A percentile compares a stretch with the other conserved stretches of the same genome.
These are phyloP conservation scores for Chrysolina americana DNA, from an alignment of 2,888 invertebrate genomes.

Conservation along the genomic window DNA sequence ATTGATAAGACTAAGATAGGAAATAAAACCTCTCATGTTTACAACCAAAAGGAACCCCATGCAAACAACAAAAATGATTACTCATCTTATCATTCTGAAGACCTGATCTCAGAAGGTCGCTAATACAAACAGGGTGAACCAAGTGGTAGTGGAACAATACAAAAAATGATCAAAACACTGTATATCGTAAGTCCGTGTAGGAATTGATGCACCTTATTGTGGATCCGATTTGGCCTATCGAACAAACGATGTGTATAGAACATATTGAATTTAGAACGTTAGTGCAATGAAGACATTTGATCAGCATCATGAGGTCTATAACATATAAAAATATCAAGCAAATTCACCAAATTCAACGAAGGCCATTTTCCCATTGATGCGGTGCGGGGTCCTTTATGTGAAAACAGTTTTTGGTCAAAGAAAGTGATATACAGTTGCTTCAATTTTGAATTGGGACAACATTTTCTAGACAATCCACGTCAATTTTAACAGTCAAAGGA, in stretches of 20 bases:
- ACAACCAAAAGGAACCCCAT: too few species aligned
- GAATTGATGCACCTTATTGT: background rate
- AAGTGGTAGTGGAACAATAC: background rate
- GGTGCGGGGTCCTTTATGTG: background rate
- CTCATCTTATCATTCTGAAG: background rate
- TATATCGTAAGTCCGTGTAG: background rate
- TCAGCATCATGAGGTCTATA: too few species aligned
- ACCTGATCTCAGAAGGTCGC: background rate
- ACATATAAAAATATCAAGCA: too few species aligned
- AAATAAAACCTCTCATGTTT: too few species aligned
- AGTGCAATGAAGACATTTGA: too few species aligned
- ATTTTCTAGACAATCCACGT: background rate
- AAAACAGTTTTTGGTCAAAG: conserved; percentile 1
- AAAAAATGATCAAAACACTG: background rate
- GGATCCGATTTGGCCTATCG: background rate
- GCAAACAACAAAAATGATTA: background rate
- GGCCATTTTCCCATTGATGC: too few species aligned
- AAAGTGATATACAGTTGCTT: background rate
- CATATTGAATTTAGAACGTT: too few species aligned
- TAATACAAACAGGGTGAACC: background rate
- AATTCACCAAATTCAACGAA: too few species aligned
- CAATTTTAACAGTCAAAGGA: conserved; percentile 6
- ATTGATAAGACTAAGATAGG: too few species aligned
- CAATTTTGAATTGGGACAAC: background rate
- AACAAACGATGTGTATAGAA: background rate